Conservation (phyloP, 2,797 vertebrate genomes). For the Pantherophis vulpinus region DNA sequence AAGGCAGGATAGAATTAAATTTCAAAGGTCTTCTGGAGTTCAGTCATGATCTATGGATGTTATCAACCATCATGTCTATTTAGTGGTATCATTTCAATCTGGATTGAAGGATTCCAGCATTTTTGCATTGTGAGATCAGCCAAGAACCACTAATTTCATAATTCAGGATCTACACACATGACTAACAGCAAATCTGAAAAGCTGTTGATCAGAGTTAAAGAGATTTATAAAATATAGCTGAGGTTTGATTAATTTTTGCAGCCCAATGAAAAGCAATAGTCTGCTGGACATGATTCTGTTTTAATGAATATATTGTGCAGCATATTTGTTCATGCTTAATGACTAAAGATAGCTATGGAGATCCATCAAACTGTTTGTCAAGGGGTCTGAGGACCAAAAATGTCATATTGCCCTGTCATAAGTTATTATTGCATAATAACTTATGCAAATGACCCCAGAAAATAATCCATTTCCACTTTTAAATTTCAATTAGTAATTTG, state of each 20-base stretch:
- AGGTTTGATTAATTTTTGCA: conserved; percentile 20
- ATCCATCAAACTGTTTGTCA: conserved; percentile 12
- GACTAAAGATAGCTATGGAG: conserved; percentile 20
- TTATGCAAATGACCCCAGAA: conserved; percentile 26
- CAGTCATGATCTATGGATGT: neutral
- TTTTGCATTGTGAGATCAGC: neutral
- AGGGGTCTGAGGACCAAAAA: conserved; percentile 25
- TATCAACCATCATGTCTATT: no score
- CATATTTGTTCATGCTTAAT: conserved; percentile 33
- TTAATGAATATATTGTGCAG: conserved; percentile 14
- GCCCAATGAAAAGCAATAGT: neutral
- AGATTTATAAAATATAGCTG: neutral
- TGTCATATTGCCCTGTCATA: conserved; percentile 17
- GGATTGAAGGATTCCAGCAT: neutral
- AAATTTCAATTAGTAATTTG: conserved; percentile 29
- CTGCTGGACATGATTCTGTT: conserved; percentile 20
- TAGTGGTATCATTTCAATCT: neutral
- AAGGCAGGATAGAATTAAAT: neutral
- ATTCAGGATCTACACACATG: neutral
- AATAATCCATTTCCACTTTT: conserved; percentile 11
- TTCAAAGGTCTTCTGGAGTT: neutral
- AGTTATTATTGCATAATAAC: no score
- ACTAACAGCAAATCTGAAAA: neutral
- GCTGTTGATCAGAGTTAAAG: conserved; percentile 4
- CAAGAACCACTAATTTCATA: neutral